Evolutionary conservation across 2,888 invertebrate species (phyloP), one percentile per base, ranked within the genome.

Genomic region (Dyspetes luteomarginatus): DNA sequence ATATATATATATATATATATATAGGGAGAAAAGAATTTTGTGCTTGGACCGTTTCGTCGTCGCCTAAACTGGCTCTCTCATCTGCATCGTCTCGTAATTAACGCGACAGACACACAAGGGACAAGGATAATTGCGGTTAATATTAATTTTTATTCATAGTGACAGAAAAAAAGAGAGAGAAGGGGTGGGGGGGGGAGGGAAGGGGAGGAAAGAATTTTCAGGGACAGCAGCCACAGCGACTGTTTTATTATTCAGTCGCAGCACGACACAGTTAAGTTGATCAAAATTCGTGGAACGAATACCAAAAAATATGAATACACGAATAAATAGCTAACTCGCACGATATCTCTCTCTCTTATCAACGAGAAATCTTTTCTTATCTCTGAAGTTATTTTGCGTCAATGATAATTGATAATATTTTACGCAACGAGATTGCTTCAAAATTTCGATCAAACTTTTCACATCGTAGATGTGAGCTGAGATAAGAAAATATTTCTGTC

Each of bases 121-220:
- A 48, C 56, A 75, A 71, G 48, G 64, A 83, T 87, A 86, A 89
- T 88, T 87, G 86, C 82, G 81, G 82, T 82, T 86, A 85, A 88
- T 88, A 88, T 89, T 87, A 87, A 89, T 88, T 87, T 87, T 86
- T 82, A 85, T 82, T 84, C 74, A 43, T 64, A 75, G 62, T 77
- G 65, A 19, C 69, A 22, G 22, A 71, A 80, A 84, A 82, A 82
- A 76, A 74, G 82, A 79, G 55, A 65, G 68, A 26, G 26, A 15
- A 7, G 5, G 12, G n/a, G 28, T n/a, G 22, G n/a, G 19, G 12
- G 36, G 2, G 24, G 9, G 30, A 30, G 3, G 22, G 9, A 64
- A 48, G 43, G 58, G 41, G 52, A 41, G 58, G n/a, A 71, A 58
- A 81, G 78, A 56, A 56, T 65, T 19, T 52, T 19, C 62, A 30